Percentiles rank a stretch among this genome's conserved stretches.
Evolutionary conservation across 2,113 vertebrate species (phyloP).

Genomic region (Gracilinanus agilis): DNA sequence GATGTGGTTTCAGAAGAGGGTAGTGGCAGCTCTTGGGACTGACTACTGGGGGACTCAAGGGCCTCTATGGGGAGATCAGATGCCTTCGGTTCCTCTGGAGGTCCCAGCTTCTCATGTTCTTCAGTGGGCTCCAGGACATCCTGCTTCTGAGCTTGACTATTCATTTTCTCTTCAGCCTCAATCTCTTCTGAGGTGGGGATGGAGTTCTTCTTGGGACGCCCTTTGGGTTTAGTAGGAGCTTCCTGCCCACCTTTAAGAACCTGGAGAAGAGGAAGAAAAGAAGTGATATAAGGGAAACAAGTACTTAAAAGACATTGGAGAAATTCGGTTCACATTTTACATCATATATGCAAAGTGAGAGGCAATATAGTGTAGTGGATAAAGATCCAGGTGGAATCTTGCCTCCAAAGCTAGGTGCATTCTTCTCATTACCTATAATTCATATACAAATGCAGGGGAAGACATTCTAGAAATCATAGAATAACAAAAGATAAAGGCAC

Average conservation of each 20-base stretch:
- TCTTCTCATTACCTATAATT: not conserved
- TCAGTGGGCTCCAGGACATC: constrained; percentile 56
- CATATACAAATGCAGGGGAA: not conserved
- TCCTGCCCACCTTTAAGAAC: constrained; percentile 98
- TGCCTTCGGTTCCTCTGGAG: constrained; percentile 80
- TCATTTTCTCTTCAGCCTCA: constrained; percentile 94
- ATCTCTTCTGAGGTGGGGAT: constrained; percentile 98
- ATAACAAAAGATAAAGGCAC: not conserved
- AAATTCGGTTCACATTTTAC: not conserved
- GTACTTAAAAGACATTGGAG: not conserved
- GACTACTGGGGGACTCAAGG: constrained; percentile 75
- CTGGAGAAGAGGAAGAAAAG: constrained; percentile 77
- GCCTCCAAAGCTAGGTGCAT: not conserved
- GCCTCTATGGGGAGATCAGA: constrained; percentile 58
- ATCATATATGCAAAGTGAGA: not conserved
- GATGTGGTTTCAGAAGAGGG: constrained; percentile 71
- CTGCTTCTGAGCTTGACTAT: constrained; percentile 85
- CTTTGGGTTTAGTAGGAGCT: constrained; percentile 98
- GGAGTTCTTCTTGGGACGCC: constrained; percentile 98
- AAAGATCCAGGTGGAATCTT: not conserved
- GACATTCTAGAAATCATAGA: not conserved
- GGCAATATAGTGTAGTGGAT: not conserved
- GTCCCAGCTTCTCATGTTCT: constrained; percentile 53
- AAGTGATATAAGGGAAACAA: not conserved
- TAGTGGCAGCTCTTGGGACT: constrained; percentile 63